Base-by-base conservation (phyloP, 2,797 vertebrate genomes). In the Gallinago stenura region DNA sequence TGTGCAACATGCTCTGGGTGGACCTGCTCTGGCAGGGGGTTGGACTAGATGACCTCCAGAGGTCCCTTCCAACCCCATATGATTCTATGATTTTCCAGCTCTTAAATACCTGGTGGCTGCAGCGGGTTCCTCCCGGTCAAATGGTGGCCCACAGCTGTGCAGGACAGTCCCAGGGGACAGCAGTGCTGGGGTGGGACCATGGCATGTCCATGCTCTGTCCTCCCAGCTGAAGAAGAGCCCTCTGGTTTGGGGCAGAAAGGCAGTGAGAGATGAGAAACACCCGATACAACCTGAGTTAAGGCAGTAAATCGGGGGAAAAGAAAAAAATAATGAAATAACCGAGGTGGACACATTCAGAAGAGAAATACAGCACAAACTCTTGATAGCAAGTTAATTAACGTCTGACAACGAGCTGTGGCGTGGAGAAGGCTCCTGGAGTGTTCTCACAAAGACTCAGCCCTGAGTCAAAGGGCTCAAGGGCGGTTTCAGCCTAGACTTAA, bases 181-280 rank as follows among this genome's bases (percentile, higher is more conserved):
- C 26, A 5, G 30, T n/a, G 85, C 35, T 22, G 58, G 73, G 15
- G 20, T 13, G 60, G 66, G 24, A 51, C 30, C n/a, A 17, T 1
- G 3, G 2, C 3, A 1, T 14, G 33, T 6, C 68, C 20, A 3
- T 0, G 7, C 45, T 30, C 33, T 33, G 15, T 5, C 2, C 1
- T 20, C 75, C 41, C 33, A 19, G 28, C 64, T 7, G 33, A 60
- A 4, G 25, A 5, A 10, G 46, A 41, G 26, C 46, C 46, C 51
- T 25, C 45, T 3, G 13, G 68, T 50, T 41, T 7, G 35, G 61
- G 81, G 48, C 65, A 65, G 71, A 26, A 39, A 56, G 7, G 35
- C 31, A 50, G 41, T 0, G 1, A 62, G 62, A 37, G n/a, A 25
- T 14, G 33, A 78, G 65, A 28, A 54, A 54, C 1, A 2, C 7